Evolutionary conservation across 2,888 invertebrate genomes (phyloP), one percentile per base, ranked within the genome.

Genomic region (Hypselothyrea guttata): DNA sequence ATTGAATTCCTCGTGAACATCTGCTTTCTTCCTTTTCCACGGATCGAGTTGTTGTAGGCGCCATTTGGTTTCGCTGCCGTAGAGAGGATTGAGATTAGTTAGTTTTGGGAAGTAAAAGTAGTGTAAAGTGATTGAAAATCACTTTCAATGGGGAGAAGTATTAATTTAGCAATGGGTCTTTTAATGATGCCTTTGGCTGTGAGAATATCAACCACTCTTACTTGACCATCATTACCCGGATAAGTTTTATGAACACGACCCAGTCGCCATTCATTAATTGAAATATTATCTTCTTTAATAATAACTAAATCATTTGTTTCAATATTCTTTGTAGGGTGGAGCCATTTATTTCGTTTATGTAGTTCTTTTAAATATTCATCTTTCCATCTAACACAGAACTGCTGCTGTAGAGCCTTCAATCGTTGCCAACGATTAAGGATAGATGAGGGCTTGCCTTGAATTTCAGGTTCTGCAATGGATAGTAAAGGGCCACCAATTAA

Each of bases 251-350:
- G 7, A n/a, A 34, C 12, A 1, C 34, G 1, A 12, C 34, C 34
- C 2, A 34, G 11, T 3, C 34, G 34, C 34, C 34, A 34, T n/a
- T 34, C 12, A n/a, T n/a, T 34, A 2, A 7, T 11, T 12, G 34
- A 12, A 34, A 12, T 30, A 12, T 34, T 34, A 12, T 34, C 34
- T 34, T 34, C 34, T 12, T 34, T 34, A 11, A 34, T 34, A 12
- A 34, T 12, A 34, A 34, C 34, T 12, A 34, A 4, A 12, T 34
- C 34, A 11, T 7, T 7, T 2, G 11, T 12, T 12, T 34, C 12
- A 9, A 34, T 1, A 2, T 34, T 12, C 12, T 12, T 34, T 11
- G 3, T 7, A 12, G 11, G 12, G 11, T 34, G 22, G 2, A 5
- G 30, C n/a, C 30, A 30, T 30, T 30, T 30, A 9, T 30, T 30